phyloP scores from a whole-genome alignment of 2,797 vertebrate species.

The Triplophysa yarkandensis region DNA sequence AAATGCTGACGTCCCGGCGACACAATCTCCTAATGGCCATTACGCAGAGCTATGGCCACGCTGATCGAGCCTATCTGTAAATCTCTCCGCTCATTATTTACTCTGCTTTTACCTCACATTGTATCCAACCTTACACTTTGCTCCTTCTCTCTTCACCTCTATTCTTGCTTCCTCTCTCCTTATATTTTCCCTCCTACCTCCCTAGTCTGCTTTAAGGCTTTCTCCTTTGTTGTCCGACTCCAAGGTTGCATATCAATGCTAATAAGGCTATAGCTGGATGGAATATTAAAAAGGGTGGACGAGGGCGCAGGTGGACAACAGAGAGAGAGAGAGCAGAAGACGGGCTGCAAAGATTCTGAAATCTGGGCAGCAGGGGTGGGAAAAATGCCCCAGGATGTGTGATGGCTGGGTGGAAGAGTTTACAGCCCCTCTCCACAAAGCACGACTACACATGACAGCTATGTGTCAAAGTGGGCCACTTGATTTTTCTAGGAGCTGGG shows the following conservation, averaged over 20 bases:
- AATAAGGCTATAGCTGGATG: conserved; percentile 63
- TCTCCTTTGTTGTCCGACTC: conserved; percentile 64
- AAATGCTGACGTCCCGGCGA: conserved; percentile 44
- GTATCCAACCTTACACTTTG: conserved; percentile 15
- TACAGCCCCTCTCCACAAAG: conserved; percentile 46
- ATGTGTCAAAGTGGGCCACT: conserved; percentile 66
- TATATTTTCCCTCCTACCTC: conserved; percentile 29
- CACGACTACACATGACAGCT: conserved; percentile 49
- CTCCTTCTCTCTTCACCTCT: neutral
- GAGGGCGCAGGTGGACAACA: conserved; percentile 54
- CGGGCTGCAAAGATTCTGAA: conserved; percentile 39
- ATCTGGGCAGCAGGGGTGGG: conserved; percentile 53
- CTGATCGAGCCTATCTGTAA: conserved; percentile 17
- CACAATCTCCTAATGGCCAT: conserved; percentile 18
- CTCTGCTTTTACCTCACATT: conserved; percentile 23
- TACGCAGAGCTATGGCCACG: conserved; percentile 43
- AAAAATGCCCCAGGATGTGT: conserved; percentile 57
- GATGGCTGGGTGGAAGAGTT: conserved; percentile 52
- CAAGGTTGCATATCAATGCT: conserved; percentile 80
- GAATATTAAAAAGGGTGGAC: conserved; percentile 57
- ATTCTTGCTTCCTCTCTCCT: conserved; percentile 22
- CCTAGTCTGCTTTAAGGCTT: conserved; percentile 51
- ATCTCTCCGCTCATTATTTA: neutral
- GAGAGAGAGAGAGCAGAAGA: conserved; percentile 33
- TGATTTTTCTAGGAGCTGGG: conserved; percentile 63